Evolutionary conservation across 1,140 invertebrate species (phyloP).

Genomic region (Brachionus koreanus): DNA sequence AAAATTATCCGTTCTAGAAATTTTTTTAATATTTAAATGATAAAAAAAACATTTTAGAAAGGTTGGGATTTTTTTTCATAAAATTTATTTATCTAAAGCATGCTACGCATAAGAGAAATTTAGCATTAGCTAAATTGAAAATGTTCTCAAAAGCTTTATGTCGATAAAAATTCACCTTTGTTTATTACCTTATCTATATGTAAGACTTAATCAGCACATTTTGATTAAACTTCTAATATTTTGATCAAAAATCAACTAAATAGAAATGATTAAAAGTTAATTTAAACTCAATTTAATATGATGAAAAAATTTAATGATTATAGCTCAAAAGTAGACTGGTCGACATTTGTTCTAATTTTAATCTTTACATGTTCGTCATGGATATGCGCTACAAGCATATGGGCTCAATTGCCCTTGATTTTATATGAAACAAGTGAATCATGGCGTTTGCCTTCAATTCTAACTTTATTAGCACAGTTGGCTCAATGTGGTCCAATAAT

Average conservation of each 20-base stretch:
- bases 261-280: neutral
- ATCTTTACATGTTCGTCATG: slow-evolving; percentile 16
- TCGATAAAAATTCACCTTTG: neutral
- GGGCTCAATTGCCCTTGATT: slow-evolving; percentile 29
- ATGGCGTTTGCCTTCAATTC: slow-evolving; percentile 80
- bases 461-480: slow-evolving; percentile 73
- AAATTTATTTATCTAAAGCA: neutral
- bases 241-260: neutral
- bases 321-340: slow-evolving; percentile 19
- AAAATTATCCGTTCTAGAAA: no score
- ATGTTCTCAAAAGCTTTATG: neutral
- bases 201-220: neutral
- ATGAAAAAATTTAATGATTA: slow-evolving; percentile 3
- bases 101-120: neutral
- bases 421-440: slow-evolving; percentile 47
- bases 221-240: neutral
- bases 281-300: neutral
- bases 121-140: neutral
- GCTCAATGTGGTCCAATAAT: slow-evolving; percentile 77
- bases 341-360: slow-evolving; percentile 2
- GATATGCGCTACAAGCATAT: neutral
- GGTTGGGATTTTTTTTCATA: neutral
- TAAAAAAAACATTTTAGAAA: neutral
- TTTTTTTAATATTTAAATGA: no score
- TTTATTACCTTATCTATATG: neutral